These are phyloP conservation scores for Muschampia plurimacula DNA, from an alignment of 2,888 invertebrate genomes.

Conservation along the genomic window DNA sequence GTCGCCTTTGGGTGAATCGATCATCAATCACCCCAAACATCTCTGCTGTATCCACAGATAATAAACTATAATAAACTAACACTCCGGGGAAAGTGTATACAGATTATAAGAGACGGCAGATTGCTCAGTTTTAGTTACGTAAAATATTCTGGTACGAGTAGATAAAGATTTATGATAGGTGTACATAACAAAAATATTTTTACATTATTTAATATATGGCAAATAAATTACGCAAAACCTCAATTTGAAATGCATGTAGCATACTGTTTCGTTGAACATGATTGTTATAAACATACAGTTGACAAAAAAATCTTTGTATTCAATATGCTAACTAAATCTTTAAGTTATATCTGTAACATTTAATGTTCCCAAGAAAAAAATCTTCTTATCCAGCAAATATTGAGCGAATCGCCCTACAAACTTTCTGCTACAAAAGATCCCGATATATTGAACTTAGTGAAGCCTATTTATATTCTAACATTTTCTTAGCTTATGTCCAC, in stretches of 20 bases:
- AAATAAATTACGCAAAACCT: too few species aligned
- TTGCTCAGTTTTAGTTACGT: background rate
- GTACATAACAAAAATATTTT: too few species aligned
- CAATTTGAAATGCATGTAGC: too few species aligned
- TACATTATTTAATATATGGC: too few species aligned
- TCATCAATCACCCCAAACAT: conserved; percentile 68
- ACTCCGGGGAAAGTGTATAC: conserved; percentile 32
- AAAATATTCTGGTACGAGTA: background rate
- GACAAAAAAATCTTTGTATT: background rate
- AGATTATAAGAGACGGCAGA: conserved; percentile 13
- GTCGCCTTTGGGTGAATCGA: conserved; percentile 59
- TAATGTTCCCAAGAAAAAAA: too few species aligned
- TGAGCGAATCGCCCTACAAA: conserved; percentile 1
- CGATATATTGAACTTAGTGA: conserved; percentile 10
- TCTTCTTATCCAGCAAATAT: background rate
- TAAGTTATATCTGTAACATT: too few species aligned
- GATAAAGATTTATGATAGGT: background rate
- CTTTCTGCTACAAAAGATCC: background rate
- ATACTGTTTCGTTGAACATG: too few species aligned
- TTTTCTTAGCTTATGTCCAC: conserved; percentile 17
- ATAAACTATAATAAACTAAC: conserved; percentile 18
- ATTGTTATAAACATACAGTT: too few species aligned
- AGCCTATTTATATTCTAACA: conserved; percentile 29
- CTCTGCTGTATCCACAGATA: conserved; percentile 37
- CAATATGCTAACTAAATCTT: background rate